A percentile compares a stretch with the other conserved stretches of the same genome.
Conservation (phyloP, 2,113 vertebrate genomes). For the Malurus melanocephalus region DNA sequence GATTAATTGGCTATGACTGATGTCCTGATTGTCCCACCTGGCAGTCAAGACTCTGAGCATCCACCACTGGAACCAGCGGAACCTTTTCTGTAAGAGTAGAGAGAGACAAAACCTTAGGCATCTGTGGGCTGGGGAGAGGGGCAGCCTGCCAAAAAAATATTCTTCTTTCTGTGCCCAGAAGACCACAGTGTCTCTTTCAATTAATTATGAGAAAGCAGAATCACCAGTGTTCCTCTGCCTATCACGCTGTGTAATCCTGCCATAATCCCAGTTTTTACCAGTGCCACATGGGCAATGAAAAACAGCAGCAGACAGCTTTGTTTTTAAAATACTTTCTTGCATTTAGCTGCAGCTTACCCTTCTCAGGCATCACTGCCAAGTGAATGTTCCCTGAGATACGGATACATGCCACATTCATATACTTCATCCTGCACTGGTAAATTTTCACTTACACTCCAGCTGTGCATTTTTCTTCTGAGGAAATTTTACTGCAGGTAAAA, state of each 20-base stretch:
- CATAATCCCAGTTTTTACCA: slow-evolving; percentile 14
- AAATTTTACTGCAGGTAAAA: background rate
- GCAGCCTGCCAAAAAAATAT: slow-evolving; percentile 19
- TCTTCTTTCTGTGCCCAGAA: background rate
- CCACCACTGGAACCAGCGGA: background rate
- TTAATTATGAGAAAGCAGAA: slow-evolving; percentile 20
- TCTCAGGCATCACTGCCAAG: background rate
- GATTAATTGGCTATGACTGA: background rate
- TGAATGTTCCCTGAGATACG: background rate
- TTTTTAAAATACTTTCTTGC: background rate
- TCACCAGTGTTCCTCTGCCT: background rate
- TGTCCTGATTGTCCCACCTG: background rate
- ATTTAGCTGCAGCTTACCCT: background rate
- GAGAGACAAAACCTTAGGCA: background rate
- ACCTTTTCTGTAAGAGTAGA: background rate
- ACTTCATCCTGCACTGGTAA: background rate
- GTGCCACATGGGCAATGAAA: background rate
- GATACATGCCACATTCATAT: background rate
- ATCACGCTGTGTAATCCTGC: slow-evolving; percentile 21
- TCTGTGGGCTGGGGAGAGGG: background rate
- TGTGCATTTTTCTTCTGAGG: background rate
- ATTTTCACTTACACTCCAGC: background rate
- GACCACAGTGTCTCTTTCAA: slow-evolving; percentile 6
- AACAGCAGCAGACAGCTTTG: background rate
- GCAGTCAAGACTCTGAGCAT: background rate